Evolutionary conservation across 2,797 vertebrate species (phyloP).

Genomic region (Hyperoplus lanceolatus): DNA sequence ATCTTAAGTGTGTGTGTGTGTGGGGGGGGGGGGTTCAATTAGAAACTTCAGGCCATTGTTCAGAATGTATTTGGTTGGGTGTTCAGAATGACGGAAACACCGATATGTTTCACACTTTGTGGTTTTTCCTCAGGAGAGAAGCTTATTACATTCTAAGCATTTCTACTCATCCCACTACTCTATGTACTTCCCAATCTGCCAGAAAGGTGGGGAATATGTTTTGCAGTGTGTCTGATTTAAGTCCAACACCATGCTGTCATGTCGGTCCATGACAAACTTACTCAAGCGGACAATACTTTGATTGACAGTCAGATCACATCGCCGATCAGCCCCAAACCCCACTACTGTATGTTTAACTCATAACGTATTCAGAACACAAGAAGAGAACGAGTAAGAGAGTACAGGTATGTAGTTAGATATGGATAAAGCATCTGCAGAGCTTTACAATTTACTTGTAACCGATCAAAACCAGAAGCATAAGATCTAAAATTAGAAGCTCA

Average conservation of each 20-base stretch:
- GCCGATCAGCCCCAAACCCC: constrained; percentile 8
- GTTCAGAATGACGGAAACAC: constrained; percentile 12
- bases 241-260: constrained; percentile 45
- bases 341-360: constrained; percentile 4
- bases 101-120: constrained; percentile 2
- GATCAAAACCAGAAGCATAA: constrained; percentile 42
- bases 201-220: constrained; percentile 22
- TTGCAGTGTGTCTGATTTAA: constrained; percentile 28
- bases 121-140: background rate
- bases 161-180: background rate
- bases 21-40: background rate
- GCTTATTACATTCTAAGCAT: constrained; percentile 4
- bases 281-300: constrained; percentile 50
- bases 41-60: background rate
- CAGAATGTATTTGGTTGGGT: background rate
- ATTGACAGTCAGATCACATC: constrained; percentile 61
- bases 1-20: constrained; percentile 3
- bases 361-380: too few species aligned
- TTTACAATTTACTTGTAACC: constrained; percentile 49
- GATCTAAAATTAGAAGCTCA: constrained; percentile 49
- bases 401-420: background rate
- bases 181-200: constrained; percentile 8
- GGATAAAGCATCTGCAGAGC: constrained; percentile 8
- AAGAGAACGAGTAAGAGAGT: too few species aligned
- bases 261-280: constrained; percentile 24